phyloP scores from a whole-genome alignment of 2,797 vertebrate genomes.

The Picus viridis region DNA sequence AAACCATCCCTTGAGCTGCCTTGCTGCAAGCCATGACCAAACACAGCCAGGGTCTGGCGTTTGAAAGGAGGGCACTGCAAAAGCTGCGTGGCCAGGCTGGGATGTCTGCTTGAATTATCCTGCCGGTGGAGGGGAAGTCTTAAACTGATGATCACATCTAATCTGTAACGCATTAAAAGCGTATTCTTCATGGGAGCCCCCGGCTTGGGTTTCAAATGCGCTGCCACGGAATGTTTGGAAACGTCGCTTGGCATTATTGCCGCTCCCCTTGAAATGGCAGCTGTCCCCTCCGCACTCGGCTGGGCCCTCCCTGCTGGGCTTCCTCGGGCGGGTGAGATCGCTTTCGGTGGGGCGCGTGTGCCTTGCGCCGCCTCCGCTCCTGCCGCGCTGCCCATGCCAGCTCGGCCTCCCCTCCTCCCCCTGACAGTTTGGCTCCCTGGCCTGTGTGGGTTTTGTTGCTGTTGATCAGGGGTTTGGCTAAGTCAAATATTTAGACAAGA shows the following conservation, averaged over 20 bases:
- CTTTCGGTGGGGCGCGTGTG: constrained; percentile 49
- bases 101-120: constrained; percentile 75
- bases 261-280: constrained; percentile 68
- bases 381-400: constrained; percentile 30
- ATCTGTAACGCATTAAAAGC: constrained; percentile 77
- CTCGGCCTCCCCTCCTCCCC: background rate
- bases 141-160: constrained; percentile 75
- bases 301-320: no score
- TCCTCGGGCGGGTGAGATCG: constrained; percentile 73
- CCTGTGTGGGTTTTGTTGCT: background rate
- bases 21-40: constrained; percentile 59
- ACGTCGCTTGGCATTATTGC: constrained; percentile 71
- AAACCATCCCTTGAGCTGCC: constrained; percentile 67
- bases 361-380: constrained; percentile 51
- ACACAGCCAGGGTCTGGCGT: constrained; percentile 58
- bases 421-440: constrained; percentile 33
- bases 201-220: constrained; percentile 78
- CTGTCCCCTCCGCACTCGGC: constrained; percentile 65
- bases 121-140: constrained; percentile 69
- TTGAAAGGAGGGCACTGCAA: constrained; percentile 63
- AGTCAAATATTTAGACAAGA: constrained; percentile 65
- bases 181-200: constrained; percentile 73
- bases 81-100: constrained; percentile 58
- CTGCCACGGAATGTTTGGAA: constrained; percentile 76
- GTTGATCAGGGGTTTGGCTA: constrained; percentile 47